A percentile compares a stretch with the other conserved stretches of the same genome.
These are phyloP conservation scores for Lacanobia oleracea DNA, from an alignment of 2,888 invertebrate genomes.

Conservation along the genomic window DNA sequence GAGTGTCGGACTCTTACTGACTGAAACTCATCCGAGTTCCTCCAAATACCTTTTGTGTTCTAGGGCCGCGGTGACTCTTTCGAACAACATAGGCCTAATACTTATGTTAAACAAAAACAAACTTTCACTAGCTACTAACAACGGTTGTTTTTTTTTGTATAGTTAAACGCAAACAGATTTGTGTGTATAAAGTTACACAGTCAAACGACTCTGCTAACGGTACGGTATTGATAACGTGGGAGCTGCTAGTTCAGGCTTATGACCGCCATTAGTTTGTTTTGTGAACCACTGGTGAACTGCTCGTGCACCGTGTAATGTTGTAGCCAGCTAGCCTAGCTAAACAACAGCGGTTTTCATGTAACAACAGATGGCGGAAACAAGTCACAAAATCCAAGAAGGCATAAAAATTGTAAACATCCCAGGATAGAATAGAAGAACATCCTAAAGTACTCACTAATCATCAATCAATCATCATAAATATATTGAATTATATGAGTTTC, in stretches of 20 bases:
- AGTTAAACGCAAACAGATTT: constrained; percentile 32
- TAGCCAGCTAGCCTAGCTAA: too few relatives aligned
- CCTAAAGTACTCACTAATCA: too few relatives aligned
- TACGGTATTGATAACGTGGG: constrained; percentile 31
- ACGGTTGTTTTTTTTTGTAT: not conserved
- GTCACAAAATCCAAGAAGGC: not conserved
- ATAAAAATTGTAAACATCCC: too few relatives aligned
- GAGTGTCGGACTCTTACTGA: too few relatives aligned
- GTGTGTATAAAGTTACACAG: constrained; percentile 26
- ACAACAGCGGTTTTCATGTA: not conserved
- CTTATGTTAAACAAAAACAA: not conserved
- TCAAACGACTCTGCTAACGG: constrained; percentile 22
- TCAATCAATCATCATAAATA: too few relatives aligned
- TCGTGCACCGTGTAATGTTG: not conserved
- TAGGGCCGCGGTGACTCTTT: too few relatives aligned
- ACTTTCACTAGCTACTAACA: not conserved
- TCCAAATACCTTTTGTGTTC: too few relatives aligned
- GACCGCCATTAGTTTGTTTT: constrained; percentile 45
- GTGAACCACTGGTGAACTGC: constrained; percentile 16
- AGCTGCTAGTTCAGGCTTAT: constrained; percentile 50
- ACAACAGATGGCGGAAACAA: not conserved
- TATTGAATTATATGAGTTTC: too few relatives aligned
- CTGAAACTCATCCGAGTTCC: too few relatives aligned
- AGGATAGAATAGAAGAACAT: too few relatives aligned
- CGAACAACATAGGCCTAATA: not conserved